Base-by-base conservation (phyloP, 2,888 invertebrate genomes). In the Rotaria macrura region DNA sequence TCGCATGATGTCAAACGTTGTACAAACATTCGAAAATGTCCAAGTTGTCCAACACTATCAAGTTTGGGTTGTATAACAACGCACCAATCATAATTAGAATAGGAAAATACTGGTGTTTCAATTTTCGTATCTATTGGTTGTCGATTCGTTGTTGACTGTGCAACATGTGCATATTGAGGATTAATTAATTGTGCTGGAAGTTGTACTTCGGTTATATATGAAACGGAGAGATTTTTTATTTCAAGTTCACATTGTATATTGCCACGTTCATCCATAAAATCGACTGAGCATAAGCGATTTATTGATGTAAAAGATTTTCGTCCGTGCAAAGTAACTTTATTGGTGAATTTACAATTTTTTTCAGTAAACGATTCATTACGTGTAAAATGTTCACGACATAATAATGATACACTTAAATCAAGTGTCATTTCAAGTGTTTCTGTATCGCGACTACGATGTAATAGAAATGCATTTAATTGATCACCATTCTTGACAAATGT, bases 361-460 rank as follows among this genome's bases (percentile, higher is more conserved):
- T 94, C 94, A 85, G 94, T 93, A 91, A 94, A 94, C 40, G 93
- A 93, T 90, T 95, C 94, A 91, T 95, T 95, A 89, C 93, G 93
- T 87, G 94, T 94, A 91, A 95, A 95, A 91, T 95, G 95, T 88
- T 94, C 94, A 84, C 94, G 93, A 89, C 94, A 94, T 87, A 95
- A 92, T 84, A 95, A 92, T 10, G 94, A 94, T 91, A 95, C 94
- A 84, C 94, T 93, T 90, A 94, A 95, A 91, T 95, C 95, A 87
- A 94, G 93, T 89, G 94, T 94, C 86, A 94, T 94, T 85, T 93
- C 92, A 92, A 94, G 93, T 87, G 94, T 94, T 88, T 94, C 93
- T 88, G 94, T 94, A 65, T 65, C 65, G 12, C 94, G 93, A 87
- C 94, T 94, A 84, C 94, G 93, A 93, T 95, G 94, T 85, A 94